Conservation (phyloP, 1,140 invertebrate species). For the Musca vetustissima region DNA sequence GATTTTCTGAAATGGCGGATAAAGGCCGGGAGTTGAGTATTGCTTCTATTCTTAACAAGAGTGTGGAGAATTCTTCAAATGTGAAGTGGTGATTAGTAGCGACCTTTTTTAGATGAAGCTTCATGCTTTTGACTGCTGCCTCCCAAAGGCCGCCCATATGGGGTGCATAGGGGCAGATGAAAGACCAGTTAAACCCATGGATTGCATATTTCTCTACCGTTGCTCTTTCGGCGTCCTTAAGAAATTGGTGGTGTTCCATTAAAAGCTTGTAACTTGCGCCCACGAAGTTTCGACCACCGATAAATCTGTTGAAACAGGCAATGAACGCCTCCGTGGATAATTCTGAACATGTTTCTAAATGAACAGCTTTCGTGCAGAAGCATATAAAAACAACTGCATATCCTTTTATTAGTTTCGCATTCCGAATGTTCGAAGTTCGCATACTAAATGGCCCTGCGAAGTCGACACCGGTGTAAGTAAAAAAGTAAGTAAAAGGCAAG, state of each 20-base stretch:
- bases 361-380: neutral
- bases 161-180: conserved; percentile 4
- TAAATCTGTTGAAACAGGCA: neutral
- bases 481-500: neutral
- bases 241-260: neutral
- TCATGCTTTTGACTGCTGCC: conserved; percentile 5
- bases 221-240: neutral
- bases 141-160: conserved; percentile 6
- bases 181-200: conserved; percentile 8
- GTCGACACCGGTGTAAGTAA: neutral
- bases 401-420: neutral
- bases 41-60: neutral
- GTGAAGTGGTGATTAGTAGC: neutral
- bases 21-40: neutral
- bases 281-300: neutral
- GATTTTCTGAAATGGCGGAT: neutral
- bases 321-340: neutral
- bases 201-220: neutral
- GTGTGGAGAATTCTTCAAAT: neutral
- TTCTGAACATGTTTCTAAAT: neutral
- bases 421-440: neutral
- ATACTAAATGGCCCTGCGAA: neutral
- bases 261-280: neutral
- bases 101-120: neutral
- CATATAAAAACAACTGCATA: conserved; percentile 1